A percentile compares a stretch with the other conserved stretches of the same genome.
These are phyloP conservation scores for Tanytarsus gracilentus DNA, from an alignment of 2,888 invertebrate genomes.

Conservation along the genomic window DNA sequence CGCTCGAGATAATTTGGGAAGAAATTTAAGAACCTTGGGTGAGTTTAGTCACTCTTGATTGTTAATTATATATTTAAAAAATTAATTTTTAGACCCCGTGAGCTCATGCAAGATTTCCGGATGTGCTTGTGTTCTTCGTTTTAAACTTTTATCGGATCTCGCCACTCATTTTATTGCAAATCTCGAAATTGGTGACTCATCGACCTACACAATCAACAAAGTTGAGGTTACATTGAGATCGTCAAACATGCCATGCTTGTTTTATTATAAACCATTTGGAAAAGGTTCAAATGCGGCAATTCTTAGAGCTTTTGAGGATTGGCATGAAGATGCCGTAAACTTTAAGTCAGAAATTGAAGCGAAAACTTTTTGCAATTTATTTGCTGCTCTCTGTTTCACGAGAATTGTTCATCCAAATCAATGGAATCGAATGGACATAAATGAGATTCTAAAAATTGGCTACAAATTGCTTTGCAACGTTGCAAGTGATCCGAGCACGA, in stretches of 20 bases:
- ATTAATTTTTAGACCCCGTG: constrained; percentile 1
- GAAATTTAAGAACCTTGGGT: constrained; percentile 35
- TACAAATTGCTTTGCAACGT: constrained; percentile 32
- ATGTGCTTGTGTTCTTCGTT: constrained; percentile 42
- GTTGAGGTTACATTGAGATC: constrained; percentile 35
- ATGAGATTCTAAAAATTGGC: constrained; percentile 33
- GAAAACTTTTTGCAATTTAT: constrained; percentile 33
- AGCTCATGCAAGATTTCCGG: constrained; percentile 33
- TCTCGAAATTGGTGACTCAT: constrained; percentile 35
- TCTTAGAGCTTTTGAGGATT: constrained; percentile 34
- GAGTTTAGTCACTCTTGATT: constrained; percentile 31
- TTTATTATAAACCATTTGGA: constrained; percentile 40
- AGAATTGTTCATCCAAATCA: constrained; percentile 31
- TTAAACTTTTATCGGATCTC: constrained; percentile 37
- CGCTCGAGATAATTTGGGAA: constrained; percentile 49
- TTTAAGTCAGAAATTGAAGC: constrained; percentile 19
- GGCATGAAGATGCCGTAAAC: constrained; percentile 32
- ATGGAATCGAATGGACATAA: constrained; percentile 33
- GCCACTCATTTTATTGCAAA: constrained; percentile 39
- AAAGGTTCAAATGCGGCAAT: constrained; percentile 39
- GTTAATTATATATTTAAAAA: too few relatives aligned
- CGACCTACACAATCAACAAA: constrained; percentile 38
- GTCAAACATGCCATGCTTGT: constrained; percentile 40
- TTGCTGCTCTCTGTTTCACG: constrained; percentile 31
- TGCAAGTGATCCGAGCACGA: constrained; percentile 17